A percentile compares a stretch with the other conserved stretches of the same genome.
Conservation (phyloP, 2,888 invertebrate species). For the Thereva unica region DNA sequence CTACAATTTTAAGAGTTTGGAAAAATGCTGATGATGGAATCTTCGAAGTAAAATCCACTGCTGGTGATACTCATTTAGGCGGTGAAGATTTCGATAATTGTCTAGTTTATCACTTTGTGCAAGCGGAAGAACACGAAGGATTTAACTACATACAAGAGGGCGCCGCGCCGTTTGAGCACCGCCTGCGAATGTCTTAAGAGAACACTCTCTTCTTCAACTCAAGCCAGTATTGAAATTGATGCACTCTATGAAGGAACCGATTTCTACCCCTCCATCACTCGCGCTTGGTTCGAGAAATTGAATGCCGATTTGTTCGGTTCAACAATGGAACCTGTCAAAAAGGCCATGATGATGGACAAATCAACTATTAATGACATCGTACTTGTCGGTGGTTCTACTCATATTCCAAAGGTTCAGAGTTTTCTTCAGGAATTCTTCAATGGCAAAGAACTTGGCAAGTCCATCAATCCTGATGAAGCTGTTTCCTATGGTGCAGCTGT, state of each 20-base stretch:
- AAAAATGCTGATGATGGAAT: conserved; percentile 85
- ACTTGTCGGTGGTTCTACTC: conserved; percentile 92
- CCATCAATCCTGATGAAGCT: conserved; percentile 96
- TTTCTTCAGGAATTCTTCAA: conserved; percentile 94
- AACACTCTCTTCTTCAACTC: conserved; percentile 84
- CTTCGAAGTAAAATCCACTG: conserved; percentile 95
- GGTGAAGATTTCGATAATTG: conserved; percentile 93
- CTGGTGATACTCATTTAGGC: conserved; percentile 93
- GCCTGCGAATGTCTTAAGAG: conserved; percentile 90
- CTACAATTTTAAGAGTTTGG: conserved; percentile 21
- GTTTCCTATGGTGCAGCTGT: conserved; percentile 96
- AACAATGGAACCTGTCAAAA: conserved; percentile 96
- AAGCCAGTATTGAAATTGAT: conserved; percentile 93
- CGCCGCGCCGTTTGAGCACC: conserved; percentile 87
- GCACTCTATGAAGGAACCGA: conserved; percentile 94
- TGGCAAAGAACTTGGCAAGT: conserved; percentile 94
- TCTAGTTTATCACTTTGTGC: conserved; percentile 85
- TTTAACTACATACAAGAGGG: conserved; percentile 82
- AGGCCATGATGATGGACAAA: conserved; percentile 95
- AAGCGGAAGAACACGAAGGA: conserved; percentile 93
- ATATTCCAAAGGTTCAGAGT: conserved; percentile 97
- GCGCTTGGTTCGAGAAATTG: conserved; percentile 96
- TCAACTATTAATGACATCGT: conserved; percentile 87
- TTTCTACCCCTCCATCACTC: conserved; percentile 92
- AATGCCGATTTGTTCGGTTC: conserved; percentile 94